Evolutionary conservation across 2,113 vertebrate genomes (phyloP).

Genomic region (Clarias batrachus): DNA sequence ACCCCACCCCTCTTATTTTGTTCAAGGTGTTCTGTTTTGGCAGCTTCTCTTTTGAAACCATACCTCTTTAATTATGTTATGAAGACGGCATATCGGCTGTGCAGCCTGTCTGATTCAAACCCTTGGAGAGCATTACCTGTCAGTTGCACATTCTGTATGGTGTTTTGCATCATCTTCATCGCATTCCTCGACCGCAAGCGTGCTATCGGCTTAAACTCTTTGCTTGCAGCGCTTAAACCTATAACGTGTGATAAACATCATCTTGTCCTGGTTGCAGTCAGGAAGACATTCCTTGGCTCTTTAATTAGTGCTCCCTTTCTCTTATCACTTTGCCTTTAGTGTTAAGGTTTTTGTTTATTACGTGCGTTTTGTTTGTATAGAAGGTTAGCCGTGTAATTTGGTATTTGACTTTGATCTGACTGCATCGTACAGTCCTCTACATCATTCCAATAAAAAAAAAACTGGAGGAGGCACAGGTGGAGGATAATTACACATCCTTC

Average conservation of each 20-base stretch:
- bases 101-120: background rate
- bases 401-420: background rate
- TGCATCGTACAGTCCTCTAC: background rate
- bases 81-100: background rate
- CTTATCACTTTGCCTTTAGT: background rate
- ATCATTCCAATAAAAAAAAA: background rate
- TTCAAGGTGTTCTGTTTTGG: background rate
- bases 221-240: background rate
- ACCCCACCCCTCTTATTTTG: background rate
- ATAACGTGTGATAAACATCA: background rate
- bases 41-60: constrained; percentile 13
- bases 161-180: constrained; percentile 24
- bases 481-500: constrained; percentile 8
- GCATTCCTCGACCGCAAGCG: constrained; percentile 7
- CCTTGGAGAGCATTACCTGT: background rate
- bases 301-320: background rate
- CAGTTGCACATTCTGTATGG: background rate
- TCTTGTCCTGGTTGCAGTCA: background rate
- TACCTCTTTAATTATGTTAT: background rate
- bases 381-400: background rate
- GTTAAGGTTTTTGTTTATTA: background rate
- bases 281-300: background rate
- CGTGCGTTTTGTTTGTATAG: background rate
- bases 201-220: background rate
- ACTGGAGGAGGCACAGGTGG: constrained; percentile 1